Percentiles rank a stretch among this genome's conserved stretches.
phyloP scores from a whole-genome alignment of 1,140 invertebrate genomes.

The Rhagoletis pomonella region DNA sequence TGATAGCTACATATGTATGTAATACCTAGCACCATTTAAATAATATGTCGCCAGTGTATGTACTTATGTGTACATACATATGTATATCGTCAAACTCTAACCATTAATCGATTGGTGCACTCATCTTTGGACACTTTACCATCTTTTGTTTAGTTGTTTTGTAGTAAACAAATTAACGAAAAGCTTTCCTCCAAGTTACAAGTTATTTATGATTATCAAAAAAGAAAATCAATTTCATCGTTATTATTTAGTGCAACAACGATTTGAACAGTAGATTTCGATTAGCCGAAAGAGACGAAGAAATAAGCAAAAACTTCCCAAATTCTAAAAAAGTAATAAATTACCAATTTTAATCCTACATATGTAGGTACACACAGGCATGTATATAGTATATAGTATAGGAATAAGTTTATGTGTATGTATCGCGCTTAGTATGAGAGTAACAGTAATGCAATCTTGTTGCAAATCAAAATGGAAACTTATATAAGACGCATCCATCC shows the following conservation, averaged over 20 bases:
- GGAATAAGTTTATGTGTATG: not conserved
- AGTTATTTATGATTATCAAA: not conserved
- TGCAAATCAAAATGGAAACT: constrained; percentile 1
- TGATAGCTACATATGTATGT: not conserved
- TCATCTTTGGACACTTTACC: not conserved
- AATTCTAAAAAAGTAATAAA: constrained; percentile 18
- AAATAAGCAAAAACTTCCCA: not conserved
- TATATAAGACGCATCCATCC: not conserved
- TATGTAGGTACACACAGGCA: not conserved
- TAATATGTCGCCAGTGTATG: not conserved
- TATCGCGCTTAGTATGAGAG: not conserved
- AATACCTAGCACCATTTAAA: not conserved
- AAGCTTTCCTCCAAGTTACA: constrained; percentile 3
- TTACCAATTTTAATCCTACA: not conserved
- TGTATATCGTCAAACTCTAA: not conserved
- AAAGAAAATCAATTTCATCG: not conserved
- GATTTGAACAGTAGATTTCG: not conserved
- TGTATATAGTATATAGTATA: not conserved
- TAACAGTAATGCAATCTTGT: not conserved
- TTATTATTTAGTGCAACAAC: constrained; percentile 31
- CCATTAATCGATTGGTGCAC: not conserved
- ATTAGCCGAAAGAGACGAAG: not conserved
- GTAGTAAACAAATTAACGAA: not conserved
- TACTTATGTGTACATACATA: not conserved
- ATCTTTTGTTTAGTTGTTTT: constrained; percentile 12